Conservation (phyloP, 2,888 invertebrate genomes). For the Hypercompe scribonia region DNA sequence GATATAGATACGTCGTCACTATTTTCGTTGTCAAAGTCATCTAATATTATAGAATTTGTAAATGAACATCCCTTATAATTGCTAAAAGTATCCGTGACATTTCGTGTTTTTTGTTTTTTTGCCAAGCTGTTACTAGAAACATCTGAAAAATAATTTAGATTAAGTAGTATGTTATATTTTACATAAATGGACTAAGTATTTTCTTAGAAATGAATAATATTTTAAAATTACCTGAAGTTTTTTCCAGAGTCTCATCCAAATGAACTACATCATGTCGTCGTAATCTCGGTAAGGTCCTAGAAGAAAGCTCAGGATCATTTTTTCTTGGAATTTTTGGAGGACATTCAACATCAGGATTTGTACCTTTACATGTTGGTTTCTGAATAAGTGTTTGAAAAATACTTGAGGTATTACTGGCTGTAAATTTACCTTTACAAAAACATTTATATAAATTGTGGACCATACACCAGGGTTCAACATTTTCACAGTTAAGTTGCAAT, state of each 20-base stretch:
- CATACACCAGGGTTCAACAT: conserved; percentile 89
- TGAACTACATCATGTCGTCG: conserved; percentile 6
- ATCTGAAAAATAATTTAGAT: conserved; percentile 9
- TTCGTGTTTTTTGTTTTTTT: conserved; percentile 10
- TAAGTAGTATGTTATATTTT: neutral
- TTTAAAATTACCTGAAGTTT: conserved; percentile 1
- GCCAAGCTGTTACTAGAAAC: neutral
- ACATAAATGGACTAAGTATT: neutral
- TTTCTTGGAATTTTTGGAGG: conserved; percentile 15
- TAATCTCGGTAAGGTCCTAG: neutral
- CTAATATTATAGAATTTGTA: neutral
- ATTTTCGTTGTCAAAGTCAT: neutral
- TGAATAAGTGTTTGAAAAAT: conserved; percentile 19
- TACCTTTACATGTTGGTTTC: conserved; percentile 22
- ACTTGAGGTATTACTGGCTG: conserved; percentile 36
- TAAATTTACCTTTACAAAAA: conserved; percentile 86
- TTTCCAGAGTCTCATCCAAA: neutral
- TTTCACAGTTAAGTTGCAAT: conserved; percentile 67
- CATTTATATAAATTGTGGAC: conserved; percentile 89
- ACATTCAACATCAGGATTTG: conserved; percentile 15
- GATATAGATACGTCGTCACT: conserved; percentile 18
- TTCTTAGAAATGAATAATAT: neutral
- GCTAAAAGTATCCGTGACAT: conserved; percentile 1
- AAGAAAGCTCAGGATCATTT: neutral
- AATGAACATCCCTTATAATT: neutral